phyloP scores from a whole-genome alignment of 2,797 vertebrate genomes.

The Siniperca obscura region DNA sequence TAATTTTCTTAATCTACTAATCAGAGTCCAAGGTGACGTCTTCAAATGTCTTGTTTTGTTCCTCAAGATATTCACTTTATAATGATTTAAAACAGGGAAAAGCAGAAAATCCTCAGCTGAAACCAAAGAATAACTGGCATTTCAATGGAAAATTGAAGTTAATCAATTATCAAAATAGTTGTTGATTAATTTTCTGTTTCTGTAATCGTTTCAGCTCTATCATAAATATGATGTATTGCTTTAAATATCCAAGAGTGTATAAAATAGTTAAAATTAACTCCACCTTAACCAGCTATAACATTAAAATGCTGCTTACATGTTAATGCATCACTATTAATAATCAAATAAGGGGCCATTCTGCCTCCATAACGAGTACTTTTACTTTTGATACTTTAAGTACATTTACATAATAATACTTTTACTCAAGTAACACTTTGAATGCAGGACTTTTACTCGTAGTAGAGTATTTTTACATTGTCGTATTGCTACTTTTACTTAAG shows the following conservation, averaged over 20 bases:
- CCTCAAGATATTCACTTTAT: neutral
- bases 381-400: too few relatives aligned
- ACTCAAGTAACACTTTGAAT: too few relatives aligned
- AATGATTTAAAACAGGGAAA: neutral
- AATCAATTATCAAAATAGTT: neutral
- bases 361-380: too few relatives aligned
- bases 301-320: neutral
- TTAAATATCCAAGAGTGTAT: neutral
- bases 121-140: neutral
- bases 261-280: neutral
- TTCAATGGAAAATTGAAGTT: neutral
- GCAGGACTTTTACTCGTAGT: neutral
- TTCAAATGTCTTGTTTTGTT: neutral
- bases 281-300: neutral
- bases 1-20: neutral
- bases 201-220: neutral
- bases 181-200: neutral
- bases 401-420: neutral
- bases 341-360: neutral
- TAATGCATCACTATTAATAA: neutral
- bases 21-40: too few relatives aligned
- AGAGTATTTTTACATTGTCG: neutral
- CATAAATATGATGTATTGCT: neutral
- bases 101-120: neutral
- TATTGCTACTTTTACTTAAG: neutral